Percentiles rank a stretch among this genome's conserved stretches.
Evolutionary conservation across 2,113 vertebrate genomes (phyloP).

Genomic region (Onychostoma macrolepis): DNA sequence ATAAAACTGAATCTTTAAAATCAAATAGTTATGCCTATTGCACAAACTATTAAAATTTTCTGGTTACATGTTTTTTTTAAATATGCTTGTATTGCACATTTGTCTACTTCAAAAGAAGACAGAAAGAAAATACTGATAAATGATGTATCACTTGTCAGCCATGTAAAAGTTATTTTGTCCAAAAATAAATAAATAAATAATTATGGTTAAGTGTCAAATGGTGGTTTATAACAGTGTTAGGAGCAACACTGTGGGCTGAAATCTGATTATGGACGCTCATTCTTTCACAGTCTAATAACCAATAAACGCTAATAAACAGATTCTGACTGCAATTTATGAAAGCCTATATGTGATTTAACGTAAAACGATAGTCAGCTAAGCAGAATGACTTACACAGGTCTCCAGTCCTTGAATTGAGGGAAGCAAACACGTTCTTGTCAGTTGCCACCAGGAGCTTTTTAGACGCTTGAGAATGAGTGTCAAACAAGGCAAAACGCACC

Average conservation of each 20-base stretch:
- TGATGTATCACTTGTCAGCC: background rate
- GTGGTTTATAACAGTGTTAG: background rate
- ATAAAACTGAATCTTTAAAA: background rate
- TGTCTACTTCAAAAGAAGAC: background rate
- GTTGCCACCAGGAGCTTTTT: conserved; percentile 92
- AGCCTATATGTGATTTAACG: background rate
- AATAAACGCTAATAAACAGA: background rate
- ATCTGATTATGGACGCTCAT: background rate
- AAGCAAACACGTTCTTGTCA: conserved; percentile 91
- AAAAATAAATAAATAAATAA: background rate
- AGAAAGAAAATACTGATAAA: background rate
- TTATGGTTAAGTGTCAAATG: background rate
- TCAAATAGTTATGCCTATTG: background rate
- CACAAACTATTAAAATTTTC: background rate
- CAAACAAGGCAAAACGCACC: conserved; percentile 88
- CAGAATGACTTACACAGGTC: conserved; percentile 87
- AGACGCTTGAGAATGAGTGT: conserved; percentile 84
- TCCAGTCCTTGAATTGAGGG: conserved; percentile 88
- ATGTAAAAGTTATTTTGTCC: background rate
- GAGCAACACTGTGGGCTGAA: background rate
- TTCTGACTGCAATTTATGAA: background rate
- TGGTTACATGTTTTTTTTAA: background rate
- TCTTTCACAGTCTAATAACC: background rate
- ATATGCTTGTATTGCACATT: background rate
- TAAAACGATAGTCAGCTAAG: background rate